Evolutionary conservation across 2,797 vertebrate genomes (phyloP).

Genomic region (Cryptoprocta ferox): DNA sequence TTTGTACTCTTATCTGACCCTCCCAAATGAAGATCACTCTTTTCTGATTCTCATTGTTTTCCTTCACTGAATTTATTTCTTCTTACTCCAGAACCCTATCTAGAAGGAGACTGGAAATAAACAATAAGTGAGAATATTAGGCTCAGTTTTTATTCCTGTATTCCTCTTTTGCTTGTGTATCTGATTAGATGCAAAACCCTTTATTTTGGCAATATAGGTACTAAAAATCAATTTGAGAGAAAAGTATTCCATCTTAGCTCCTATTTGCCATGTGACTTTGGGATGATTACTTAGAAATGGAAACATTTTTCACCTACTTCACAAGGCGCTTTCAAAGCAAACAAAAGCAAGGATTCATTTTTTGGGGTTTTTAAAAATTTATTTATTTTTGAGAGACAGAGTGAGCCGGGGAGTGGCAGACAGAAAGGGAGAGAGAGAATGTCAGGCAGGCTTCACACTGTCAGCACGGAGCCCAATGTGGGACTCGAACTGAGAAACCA

Average conservation of each 20-base stretch:
- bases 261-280: background rate
- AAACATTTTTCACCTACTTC: constrained; percentile 24
- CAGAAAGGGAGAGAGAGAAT: too few species aligned
- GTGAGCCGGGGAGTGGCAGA: too few species aligned
- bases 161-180: background rate
- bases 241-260: background rate
- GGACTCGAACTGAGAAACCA: too few species aligned
- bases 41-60: constrained; percentile 20
- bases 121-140: background rate
- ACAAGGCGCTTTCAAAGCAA: constrained; percentile 50
- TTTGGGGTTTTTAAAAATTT: too few species aligned
- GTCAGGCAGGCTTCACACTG: too few species aligned
- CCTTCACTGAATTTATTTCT: background rate
- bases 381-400: too few species aligned
- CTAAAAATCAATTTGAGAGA: background rate
- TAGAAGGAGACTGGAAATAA: constrained; percentile 24
- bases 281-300: constrained; percentile 33
- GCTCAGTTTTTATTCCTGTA: constrained; percentile 27
- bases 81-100: background rate
- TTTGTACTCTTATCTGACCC: background rate
- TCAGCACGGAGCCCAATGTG: too few species aligned
- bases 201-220: constrained; percentile 27
- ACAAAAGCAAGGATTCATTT: background rate
- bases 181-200: constrained; percentile 17
- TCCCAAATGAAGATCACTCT: background rate